Conservation (phyloP, 2,888 invertebrate species). For the Aphodius granarius region DNA sequence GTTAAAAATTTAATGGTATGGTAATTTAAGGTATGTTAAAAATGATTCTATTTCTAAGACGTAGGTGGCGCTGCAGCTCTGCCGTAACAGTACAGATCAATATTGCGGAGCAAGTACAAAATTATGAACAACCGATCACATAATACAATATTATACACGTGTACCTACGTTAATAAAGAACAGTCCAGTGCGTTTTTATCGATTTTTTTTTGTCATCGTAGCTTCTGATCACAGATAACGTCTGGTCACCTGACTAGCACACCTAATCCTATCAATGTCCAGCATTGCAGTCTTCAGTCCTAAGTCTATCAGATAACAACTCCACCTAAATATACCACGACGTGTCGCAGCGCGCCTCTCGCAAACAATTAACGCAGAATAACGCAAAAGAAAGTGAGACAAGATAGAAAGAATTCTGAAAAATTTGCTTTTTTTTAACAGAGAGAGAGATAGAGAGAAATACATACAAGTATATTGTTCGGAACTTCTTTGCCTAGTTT, state of each 20-base stretch:
- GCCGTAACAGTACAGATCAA: constrained; percentile 24
- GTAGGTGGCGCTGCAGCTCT: neutral
- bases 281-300: constrained; percentile 50
- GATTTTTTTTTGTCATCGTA: constrained; percentile 47
- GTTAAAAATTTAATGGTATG: no score
- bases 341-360: neutral
- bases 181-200: constrained; percentile 48
- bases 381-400: neutral
- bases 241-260: constrained; percentile 55
- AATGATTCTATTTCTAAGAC: neutral
- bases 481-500: neutral
- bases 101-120: constrained; percentile 26
- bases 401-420: neutral
- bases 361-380: neutral
- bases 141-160: constrained; percentile 37
- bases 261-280: constrained; percentile 49
- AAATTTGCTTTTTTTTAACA: no score
- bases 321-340: constrained; percentile 19
- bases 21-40: neutral
- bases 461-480: neutral
- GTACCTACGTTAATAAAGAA: constrained; percentile 42
- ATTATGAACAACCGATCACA: constrained; percentile 45
- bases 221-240: constrained; percentile 55
- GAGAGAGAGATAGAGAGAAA: neutral
- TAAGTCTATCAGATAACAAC: constrained; percentile 42